Conservation (phyloP, 2,797 vertebrate genomes). For the Zenarchopterus dispar region DNA sequence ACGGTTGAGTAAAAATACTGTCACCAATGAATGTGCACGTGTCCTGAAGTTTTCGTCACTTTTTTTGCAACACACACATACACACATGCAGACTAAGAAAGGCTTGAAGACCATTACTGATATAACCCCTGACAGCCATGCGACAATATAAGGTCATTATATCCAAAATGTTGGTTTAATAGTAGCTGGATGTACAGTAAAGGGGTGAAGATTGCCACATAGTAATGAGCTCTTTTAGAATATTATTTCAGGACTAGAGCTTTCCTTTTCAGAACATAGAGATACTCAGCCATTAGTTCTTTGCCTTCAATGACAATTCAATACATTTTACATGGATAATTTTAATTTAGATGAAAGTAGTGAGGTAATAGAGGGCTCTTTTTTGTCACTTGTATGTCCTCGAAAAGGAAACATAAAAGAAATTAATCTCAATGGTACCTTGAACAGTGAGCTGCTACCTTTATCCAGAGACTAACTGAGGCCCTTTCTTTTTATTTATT, state of each 20-base stretch:
- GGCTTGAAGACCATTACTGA: constrained; percentile 82
- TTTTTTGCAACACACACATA: constrained; percentile 56
- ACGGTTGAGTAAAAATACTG: constrained; percentile 44
- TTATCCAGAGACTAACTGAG: neutral
- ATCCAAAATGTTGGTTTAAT: constrained; percentile 67
- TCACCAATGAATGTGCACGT: constrained; percentile 38
- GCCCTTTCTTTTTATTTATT: constrained; percentile 1
- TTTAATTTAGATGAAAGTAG: constrained; percentile 62
- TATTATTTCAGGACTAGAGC: constrained; percentile 38
- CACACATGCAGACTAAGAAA: constrained; percentile 47
- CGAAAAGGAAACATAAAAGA: constrained; percentile 18
- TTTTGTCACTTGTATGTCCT: constrained; percentile 5
- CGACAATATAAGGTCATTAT: constrained; percentile 81
- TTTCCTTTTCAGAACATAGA: constrained; percentile 20
- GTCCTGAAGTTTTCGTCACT: constrained; percentile 51
- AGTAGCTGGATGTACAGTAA: constrained; percentile 66
- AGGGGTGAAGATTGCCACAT: constrained; percentile 25
- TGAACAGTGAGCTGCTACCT: neutral
- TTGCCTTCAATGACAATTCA: constrained; percentile 51
- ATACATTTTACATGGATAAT: constrained; percentile 49
- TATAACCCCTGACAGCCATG: constrained; percentile 79
- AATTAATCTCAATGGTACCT: constrained; percentile 23
- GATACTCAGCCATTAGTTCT: constrained; percentile 59
- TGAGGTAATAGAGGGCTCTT: constrained; percentile 30
- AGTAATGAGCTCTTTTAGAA: constrained; percentile 69